A percentile compares a stretch with the other conserved stretches of the same genome.
Conservation (phyloP, 2,797 vertebrate genomes). For the Apogon talboti region DNA sequence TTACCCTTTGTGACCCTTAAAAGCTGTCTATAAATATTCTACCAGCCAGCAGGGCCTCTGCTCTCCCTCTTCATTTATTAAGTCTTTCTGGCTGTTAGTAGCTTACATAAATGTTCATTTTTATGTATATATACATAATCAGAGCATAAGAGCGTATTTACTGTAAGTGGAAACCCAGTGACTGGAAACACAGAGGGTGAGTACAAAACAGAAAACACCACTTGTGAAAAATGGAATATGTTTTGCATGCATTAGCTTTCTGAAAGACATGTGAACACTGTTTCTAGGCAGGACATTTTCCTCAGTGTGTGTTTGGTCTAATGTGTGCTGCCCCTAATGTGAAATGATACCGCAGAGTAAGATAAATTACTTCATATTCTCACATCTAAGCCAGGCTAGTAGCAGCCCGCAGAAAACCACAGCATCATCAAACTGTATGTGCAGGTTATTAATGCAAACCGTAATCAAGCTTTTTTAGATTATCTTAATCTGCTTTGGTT, state of each 20-base stretch:
- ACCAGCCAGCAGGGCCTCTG: slow-evolving; percentile 56
- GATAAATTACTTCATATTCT: slow-evolving; percentile 66
- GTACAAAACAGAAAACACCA: slow-evolving; percentile 20
- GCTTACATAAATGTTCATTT: slow-evolving; percentile 70
- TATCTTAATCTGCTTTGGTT: too few relatives aligned
- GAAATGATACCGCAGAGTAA: slow-evolving; percentile 59
- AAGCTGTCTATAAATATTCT: slow-evolving; percentile 79
- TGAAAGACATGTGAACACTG: slow-evolving; percentile 54
- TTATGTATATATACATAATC: slow-evolving; percentile 40
- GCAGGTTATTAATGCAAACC: slow-evolving; percentile 18
- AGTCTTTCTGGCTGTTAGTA: slow-evolving; percentile 61
- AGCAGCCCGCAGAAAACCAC: slow-evolving; percentile 41
- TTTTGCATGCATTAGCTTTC: slow-evolving; percentile 63
- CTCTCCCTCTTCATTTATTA: slow-evolving; percentile 54
- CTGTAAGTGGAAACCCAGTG: slow-evolving; percentile 42
- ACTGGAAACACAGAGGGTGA: slow-evolving; percentile 35
- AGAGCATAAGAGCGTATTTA: slow-evolving; percentile 19
- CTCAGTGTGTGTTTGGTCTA: slow-evolving; percentile 17
- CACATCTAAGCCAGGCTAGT: slow-evolving; percentile 14
- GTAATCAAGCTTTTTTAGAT: background rate
- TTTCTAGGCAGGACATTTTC: slow-evolving; percentile 58
- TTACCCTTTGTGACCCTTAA: slow-evolving; percentile 59
- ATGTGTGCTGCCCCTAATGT: slow-evolving; percentile 38
- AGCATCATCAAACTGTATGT: slow-evolving; percentile 29
- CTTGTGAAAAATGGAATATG: slow-evolving; percentile 45